A percentile compares a stretch with the other conserved stretches of the same genome.
Evolutionary conservation across 2,113 vertebrate species (phyloP).

Genomic region (Gavialis gangeticus): DNA sequence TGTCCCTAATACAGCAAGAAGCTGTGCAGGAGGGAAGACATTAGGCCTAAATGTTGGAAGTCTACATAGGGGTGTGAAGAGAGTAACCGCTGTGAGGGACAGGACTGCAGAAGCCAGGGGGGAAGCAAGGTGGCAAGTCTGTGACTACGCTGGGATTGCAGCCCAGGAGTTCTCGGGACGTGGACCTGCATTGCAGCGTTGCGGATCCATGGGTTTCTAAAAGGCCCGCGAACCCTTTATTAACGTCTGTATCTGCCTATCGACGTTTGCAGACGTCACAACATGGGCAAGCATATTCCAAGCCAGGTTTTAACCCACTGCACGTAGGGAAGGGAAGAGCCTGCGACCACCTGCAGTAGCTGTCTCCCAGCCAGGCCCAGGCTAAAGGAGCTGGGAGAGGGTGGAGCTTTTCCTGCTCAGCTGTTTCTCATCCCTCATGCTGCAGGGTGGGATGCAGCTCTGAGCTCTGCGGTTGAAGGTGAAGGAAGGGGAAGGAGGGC

Average conservation of each 20-base stretch:
- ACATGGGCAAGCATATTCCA: rapidly evolving
- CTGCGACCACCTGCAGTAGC: not conserved
- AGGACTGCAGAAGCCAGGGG: not conserved
- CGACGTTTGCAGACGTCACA: not conserved
- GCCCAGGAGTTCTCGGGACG: not conserved
- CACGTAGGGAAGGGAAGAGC: not conserved
- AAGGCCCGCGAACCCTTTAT: not conserved
- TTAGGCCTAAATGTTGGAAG: not conserved
- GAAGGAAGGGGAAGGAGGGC: slow-evolving; percentile 66
- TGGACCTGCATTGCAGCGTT: no score
- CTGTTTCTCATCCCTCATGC: slow-evolving; percentile 69
- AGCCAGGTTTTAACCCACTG: not conserved
- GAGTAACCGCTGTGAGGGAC: not conserved
- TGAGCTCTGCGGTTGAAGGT: slow-evolving; percentile 26
- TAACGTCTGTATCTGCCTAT: not conserved
- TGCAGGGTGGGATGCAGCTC: slow-evolving; percentile 8
- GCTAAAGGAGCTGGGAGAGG: not conserved
- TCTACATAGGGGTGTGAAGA: not conserved
- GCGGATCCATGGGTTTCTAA: no score
- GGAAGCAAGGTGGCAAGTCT: not conserved
- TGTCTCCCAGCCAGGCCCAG: not conserved
- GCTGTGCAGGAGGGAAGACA: not conserved
- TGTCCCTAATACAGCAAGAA: not conserved
- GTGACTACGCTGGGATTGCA: not conserved
- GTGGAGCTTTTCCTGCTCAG: slow-evolving; percentile 32